Evolutionary conservation across 2,888 invertebrate genomes (phyloP), one percentile per base, ranked within the genome.

Genomic region (Allygus modestus): DNA sequence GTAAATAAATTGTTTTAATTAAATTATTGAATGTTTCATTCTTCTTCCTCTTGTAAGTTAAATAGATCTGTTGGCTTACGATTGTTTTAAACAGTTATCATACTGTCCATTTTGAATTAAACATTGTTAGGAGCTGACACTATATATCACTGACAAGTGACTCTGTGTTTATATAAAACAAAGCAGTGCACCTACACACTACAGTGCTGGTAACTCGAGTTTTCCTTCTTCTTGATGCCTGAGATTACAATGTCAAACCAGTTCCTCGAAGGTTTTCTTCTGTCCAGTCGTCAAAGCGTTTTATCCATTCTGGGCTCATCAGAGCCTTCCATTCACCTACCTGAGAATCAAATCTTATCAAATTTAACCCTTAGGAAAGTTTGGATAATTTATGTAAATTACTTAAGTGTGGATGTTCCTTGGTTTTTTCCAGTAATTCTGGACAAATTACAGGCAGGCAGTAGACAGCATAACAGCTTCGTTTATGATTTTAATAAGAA

Each of bases 261-360:
- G 89, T 88, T 4, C 88, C 88, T 51, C 87, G 87, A 1, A 90
- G 86, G 87, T 91, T 89, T 17, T 90, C 89, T 5, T 87, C 88
- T 2, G 89, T 91, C 91, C 91, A 91, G n/a, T 89, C 87, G 86
- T 93, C 92, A 87, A 93, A 92, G 73, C 89, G 85, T 87, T 89
- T 87, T 17, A 90, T 88, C 37, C 90, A 85, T 28, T 89, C 89
- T 0, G 88, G 87, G 0, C 89, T 88, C 91, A 92, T 90, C 82
- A 86, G 87, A 1, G 87, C 89, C 84, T 90, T 90, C 90, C 91
- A 91, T 58, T 90, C 90, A 20, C 91, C 89, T 11, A 89, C 89
- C 83, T 88, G 87, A 15, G 41, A 73, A 7, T 33, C 2, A 46
- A 31, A 31, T n/a, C 31, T 37, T 23, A 20, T 5, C 2, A 54